Evolutionary conservation across 2,888 invertebrate genomes (phyloP).

Genomic region (Plusia festucae): DNA sequence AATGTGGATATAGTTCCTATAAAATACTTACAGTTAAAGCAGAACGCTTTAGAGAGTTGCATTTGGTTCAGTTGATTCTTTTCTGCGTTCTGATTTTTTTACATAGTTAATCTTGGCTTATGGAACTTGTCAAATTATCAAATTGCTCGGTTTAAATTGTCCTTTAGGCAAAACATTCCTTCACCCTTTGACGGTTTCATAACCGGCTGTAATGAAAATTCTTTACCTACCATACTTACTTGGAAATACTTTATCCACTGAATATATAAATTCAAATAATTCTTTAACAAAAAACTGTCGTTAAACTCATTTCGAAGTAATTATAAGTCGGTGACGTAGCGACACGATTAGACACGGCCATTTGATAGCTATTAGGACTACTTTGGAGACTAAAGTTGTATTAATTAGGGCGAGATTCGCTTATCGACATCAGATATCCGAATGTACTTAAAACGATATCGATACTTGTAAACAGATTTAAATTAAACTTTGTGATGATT

Average conservation of each 20-base stretch:
- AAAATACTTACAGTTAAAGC: constrained; percentile 32
- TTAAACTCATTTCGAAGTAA: constrained; percentile 75
- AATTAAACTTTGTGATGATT: constrained; percentile 10
- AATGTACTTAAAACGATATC: constrained; percentile 6
- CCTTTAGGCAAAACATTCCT: constrained; percentile 2
- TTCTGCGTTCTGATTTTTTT: not conserved
- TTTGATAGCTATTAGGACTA: constrained; percentile 71
- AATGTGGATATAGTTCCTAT: constrained; percentile 41
- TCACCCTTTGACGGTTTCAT: constrained; percentile 5
- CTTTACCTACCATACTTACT: constrained; percentile 4
- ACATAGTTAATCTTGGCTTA: no score
- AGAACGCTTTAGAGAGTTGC: not conserved
- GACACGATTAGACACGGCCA: constrained; percentile 67
- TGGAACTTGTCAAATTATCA: not conserved
- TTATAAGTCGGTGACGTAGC: constrained; percentile 67
- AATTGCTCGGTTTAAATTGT: not conserved
- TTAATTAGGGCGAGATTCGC: constrained; percentile 39
- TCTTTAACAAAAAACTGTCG: constrained; percentile 63
- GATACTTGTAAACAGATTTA: not conserved
- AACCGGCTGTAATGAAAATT: constrained; percentile 1
- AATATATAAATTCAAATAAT: constrained; percentile 11
- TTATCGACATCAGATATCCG: constrained; percentile 23
- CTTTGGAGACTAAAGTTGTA: constrained; percentile 54
- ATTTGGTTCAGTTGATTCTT: not conserved
- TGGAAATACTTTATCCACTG: constrained; percentile 3